These are phyloP conservation scores for Dunckerocampus dactyliophorus DNA, from an alignment of 2,113 vertebrate genomes.

Conservation along the genomic window DNA sequence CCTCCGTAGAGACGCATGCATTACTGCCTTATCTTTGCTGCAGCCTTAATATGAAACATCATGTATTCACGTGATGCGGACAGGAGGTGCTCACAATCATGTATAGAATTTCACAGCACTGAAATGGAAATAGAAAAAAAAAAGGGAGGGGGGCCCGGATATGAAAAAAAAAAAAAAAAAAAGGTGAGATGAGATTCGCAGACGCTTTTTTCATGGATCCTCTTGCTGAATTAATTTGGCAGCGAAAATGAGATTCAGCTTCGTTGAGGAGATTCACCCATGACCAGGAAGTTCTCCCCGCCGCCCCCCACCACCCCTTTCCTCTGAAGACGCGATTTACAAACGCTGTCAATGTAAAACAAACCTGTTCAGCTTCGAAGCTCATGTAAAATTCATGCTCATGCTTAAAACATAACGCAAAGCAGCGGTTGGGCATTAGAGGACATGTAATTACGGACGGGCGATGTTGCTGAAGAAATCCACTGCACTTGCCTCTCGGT, in stretches of 20 bases:
- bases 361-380: conserved; percentile 43
- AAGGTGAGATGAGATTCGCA: conserved; percentile 3
- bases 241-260: conserved; percentile 11
- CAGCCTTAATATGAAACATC: background rate
- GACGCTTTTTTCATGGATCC: background rate
- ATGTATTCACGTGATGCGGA: conserved; percentile 1
- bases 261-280: conserved; percentile 1
- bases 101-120: background rate
- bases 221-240: conserved; percentile 9
- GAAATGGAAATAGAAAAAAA: conserved; percentile 9
- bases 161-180: conserved; percentile 5
- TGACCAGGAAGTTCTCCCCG: background rate
- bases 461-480: background rate
- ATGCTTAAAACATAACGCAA: conserved; percentile 53
- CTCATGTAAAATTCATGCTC: conserved; percentile 64
- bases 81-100: background rate
- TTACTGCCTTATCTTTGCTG: conserved; percentile 8
- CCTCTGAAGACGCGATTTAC: conserved; percentile 35
- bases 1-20: conserved; percentile 12
- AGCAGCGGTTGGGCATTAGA: conserved; percentile 23
- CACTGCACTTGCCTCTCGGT: conserved; percentile 9
- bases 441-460: conserved; percentile 47
- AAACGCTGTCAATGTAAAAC: conserved; percentile 47
- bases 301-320: conserved; percentile 1
- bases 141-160: background rate